phyloP scores from a whole-genome alignment of 2,888 invertebrate genomes.

The Apoda limacodes region DNA sequence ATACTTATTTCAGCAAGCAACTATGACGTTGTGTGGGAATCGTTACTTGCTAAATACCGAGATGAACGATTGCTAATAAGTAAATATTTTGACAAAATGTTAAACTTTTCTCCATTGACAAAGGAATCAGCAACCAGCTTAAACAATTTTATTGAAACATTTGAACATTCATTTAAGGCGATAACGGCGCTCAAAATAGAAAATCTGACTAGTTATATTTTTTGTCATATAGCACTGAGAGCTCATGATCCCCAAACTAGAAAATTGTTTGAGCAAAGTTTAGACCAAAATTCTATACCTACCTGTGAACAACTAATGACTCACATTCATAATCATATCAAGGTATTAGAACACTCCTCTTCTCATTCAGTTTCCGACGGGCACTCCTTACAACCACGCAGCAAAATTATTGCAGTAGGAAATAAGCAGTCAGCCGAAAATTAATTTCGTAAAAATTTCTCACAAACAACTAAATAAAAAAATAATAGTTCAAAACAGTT shows the following conservation, averaged over 20 bases:
- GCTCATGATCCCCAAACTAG: slow-evolving; percentile 6
- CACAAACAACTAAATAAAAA: background rate
- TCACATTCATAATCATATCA: slow-evolving; percentile 8
- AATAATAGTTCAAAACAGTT: no score
- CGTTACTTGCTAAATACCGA: slow-evolving; percentile 15
- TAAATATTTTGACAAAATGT: slow-evolving; percentile 12
- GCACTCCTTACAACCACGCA: background rate
- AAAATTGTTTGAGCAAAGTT: slow-evolving; percentile 8
- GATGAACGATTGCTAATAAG: slow-evolving; percentile 11
- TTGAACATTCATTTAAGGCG: slow-evolving; percentile 12
- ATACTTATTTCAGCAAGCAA: slow-evolving; percentile 9
- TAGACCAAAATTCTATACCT: slow-evolving; percentile 8
- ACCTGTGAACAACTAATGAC: slow-evolving; percentile 5
- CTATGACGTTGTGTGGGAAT: slow-evolving; percentile 13
- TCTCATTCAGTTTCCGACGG: background rate
- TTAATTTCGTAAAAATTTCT: background rate
- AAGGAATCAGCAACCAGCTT: slow-evolving; percentile 8
- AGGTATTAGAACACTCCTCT: slow-evolving; percentile 3
- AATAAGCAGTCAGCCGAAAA: background rate
- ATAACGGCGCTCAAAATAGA: slow-evolving; percentile 11
- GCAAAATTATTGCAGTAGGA: background rate
- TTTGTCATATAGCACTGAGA: slow-evolving; percentile 10
- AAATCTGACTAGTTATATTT: slow-evolving; percentile 5
- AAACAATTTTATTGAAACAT: slow-evolving; percentile 9
- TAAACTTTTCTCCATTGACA: slow-evolving; percentile 12